phyloP scores from a whole-genome alignment of 2,797 vertebrate genomes.

The Micrastur ruficollis region DNA sequence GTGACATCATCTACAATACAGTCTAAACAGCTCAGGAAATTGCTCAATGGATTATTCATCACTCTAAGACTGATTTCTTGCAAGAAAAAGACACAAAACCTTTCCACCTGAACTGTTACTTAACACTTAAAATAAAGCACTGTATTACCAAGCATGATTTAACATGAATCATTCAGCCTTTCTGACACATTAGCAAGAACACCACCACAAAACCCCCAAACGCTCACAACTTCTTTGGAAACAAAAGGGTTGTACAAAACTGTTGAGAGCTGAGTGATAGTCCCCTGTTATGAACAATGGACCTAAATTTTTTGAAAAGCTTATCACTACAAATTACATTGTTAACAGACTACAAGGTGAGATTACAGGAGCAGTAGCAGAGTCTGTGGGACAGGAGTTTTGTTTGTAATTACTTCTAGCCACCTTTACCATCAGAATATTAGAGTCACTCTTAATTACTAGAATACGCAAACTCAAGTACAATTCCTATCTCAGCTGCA shows the following conservation, averaged over 20 bases:
- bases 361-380: not conserved
- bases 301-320: not conserved
- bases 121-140: not conserved
- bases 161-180: not conserved
- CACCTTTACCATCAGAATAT: not conserved
- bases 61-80: not conserved
- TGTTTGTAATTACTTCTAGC: not conserved
- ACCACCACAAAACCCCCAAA: not conserved
- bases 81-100: not conserved
- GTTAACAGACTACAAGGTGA: not conserved
- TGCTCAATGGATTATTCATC: constrained; percentile 27
- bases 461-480: not conserved
- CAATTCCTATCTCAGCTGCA: constrained; percentile 10
- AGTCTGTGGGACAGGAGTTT: not conserved
- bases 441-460: constrained; percentile 20
- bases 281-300: not conserved
- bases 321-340: not conserved
- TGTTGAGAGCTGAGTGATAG: not conserved
- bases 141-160: not conserved
- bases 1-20: not conserved
- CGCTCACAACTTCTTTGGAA: not conserved
- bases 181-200: not conserved
- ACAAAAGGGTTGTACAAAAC: not conserved
- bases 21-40: constrained; percentile 1
- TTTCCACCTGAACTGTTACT: not conserved